A percentile compares a stretch with the other conserved stretches of the same genome.
These are phyloP conservation scores for Columbina picui DNA, from an alignment of 2,113 vertebrate genomes.

Conservation along the genomic window DNA sequence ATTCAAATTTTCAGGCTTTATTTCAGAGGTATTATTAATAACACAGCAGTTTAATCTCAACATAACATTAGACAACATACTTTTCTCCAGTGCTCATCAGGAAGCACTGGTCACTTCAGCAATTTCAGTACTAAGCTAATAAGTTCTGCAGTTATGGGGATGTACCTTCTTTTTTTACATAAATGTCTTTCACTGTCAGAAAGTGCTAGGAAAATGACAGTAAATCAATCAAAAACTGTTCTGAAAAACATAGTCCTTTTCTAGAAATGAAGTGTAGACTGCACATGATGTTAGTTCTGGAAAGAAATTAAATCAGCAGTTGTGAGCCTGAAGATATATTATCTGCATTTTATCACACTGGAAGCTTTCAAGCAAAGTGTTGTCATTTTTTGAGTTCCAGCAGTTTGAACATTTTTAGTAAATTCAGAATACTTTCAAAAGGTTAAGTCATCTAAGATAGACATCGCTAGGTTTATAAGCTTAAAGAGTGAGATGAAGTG, in stretches of 20 bases:
- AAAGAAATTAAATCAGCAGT: slow-evolving; percentile 6
- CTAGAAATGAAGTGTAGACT: background rate
- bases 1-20: background rate
- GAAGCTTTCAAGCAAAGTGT: background rate
- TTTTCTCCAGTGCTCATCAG: background rate
- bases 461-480: background rate
- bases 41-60: background rate
- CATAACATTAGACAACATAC: background rate
- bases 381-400: background rate
- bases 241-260: background rate
- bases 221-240: slow-evolving; percentile 14
- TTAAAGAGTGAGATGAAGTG: background rate
- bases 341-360: background rate
- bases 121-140: background rate
- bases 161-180: background rate
- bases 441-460: background rate
- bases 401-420: background rate
- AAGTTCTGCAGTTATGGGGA: background rate
- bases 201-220: background rate
- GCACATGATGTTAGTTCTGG: background rate
- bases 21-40: background rate
- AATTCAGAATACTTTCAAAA: background rate
- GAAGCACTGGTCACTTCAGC: background rate
- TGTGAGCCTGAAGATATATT: background rate
- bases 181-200: background rate